Evolutionary conservation across 2,113 vertebrate species (phyloP).

Genomic region (Fregetta grallaria): DNA sequence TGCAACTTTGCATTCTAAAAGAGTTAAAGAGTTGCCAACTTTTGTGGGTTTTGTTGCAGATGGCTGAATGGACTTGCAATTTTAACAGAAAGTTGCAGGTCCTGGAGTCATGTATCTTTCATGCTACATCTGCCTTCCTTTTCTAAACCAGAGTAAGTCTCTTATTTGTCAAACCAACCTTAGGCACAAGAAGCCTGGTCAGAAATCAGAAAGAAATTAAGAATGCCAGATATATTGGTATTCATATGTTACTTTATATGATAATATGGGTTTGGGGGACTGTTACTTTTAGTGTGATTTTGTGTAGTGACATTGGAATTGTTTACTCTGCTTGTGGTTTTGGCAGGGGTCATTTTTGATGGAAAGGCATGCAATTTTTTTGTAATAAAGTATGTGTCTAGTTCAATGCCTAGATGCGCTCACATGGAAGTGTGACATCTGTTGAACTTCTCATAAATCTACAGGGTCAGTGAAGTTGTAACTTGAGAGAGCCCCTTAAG

Average conservation of each 20-base stretch:
- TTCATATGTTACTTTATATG: not conserved
- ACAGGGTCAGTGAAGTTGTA: not conserved
- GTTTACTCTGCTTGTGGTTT: not conserved
- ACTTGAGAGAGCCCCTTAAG: not conserved
- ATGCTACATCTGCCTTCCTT: not conserved
- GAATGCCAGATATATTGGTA: not conserved
- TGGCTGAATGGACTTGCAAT: not conserved
- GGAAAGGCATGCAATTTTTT: not conserved
- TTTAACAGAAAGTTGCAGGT: not conserved
- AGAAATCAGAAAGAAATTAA: not conserved
- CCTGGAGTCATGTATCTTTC: not conserved
- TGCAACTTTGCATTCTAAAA: fast-evolving
- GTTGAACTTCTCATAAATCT: not conserved
- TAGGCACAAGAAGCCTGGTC: not conserved
- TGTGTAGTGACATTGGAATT: not conserved
- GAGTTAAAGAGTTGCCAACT: not conserved
- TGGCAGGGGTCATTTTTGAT: not conserved
- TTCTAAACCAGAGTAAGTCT: not conserved
- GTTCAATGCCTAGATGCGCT: not conserved
- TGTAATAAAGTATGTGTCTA: not conserved
- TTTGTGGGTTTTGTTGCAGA: not conserved
- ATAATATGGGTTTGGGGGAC: not conserved
- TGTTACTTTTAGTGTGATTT: not conserved
- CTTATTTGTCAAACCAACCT: not conserved
- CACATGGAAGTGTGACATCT: fast-evolving